Percentiles rank a stretch among this genome's conserved stretches.
Evolutionary conservation across 2,113 vertebrate species (phyloP).

Genomic region (Oreochromis tanganicae): DNA sequence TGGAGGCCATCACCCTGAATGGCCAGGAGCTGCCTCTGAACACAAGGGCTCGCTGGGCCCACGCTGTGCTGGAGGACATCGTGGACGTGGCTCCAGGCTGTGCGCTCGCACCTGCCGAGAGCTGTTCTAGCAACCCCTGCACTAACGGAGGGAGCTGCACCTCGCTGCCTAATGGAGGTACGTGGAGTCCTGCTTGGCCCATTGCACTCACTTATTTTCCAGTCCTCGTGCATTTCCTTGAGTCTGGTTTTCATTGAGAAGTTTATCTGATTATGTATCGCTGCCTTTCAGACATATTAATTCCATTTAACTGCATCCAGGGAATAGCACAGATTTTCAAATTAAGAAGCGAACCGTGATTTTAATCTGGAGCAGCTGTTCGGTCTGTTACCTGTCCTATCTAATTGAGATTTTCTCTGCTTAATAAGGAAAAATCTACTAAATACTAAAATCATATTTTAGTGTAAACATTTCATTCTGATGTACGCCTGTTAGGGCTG

Average conservation of each 20-base stretch:
- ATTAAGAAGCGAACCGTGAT: background rate
- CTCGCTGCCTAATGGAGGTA: slow-evolving; percentile 83
- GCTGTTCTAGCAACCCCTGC: slow-evolving; percentile 87
- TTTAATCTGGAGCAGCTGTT: background rate
- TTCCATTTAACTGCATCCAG: background rate
- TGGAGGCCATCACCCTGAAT: slow-evolving; percentile 87
- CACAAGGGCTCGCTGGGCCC: slow-evolving; percentile 71
- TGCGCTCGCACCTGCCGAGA: slow-evolving; percentile 71
- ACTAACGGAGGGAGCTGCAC: slow-evolving; percentile 87
- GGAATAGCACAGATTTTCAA: background rate
- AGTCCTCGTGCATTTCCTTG: background rate
- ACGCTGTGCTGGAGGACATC: slow-evolving; percentile 85
- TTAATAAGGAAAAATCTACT: background rate
- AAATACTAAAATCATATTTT: background rate
- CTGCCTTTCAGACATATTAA: background rate
- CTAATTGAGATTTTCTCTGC: background rate
- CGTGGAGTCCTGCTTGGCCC: background rate
- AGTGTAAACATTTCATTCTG: background rate
- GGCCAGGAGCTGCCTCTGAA: slow-evolving; percentile 88
- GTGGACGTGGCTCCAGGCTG: slow-evolving; percentile 88
- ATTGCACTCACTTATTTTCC: background rate
- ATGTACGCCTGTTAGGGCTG: background rate
- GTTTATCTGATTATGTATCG: background rate
- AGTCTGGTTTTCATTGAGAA: background rate
- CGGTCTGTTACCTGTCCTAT: background rate